phyloP scores from a whole-genome alignment of 1,140 invertebrate species.

The Drosophila eugracilis region DNA sequence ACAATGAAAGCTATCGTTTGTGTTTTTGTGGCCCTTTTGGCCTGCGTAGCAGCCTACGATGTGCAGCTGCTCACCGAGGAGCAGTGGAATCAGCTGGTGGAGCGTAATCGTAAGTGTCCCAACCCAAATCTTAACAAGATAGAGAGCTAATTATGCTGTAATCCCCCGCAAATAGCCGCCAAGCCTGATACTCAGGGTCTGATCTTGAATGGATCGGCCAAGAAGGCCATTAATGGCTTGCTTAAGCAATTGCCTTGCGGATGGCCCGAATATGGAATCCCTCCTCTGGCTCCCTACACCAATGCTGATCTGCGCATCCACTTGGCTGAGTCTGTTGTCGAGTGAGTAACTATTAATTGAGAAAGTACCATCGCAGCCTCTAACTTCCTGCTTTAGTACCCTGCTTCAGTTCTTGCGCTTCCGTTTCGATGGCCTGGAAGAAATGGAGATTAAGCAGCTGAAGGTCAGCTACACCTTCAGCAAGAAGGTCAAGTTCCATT shows the following conservation, averaged over 20 bases:
- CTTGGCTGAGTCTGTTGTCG: slow-evolving; percentile 65
- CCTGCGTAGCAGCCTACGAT: slow-evolving; percentile 68
- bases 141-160: not conserved
- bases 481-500: slow-evolving; percentile 77
- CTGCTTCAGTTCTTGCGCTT: slow-evolving; percentile 76
- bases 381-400: slow-evolving; percentile 16
- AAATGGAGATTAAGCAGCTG: slow-evolving; percentile 71
- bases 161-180: slow-evolving; percentile 27
- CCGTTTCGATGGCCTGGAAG: slow-evolving; percentile 77
- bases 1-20: slow-evolving; percentile 64
- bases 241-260: slow-evolving; percentile 73
- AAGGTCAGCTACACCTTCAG: slow-evolving; percentile 80
- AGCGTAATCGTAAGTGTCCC: slow-evolving; percentile 60
- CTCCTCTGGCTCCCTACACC: slow-evolving; percentile 79
- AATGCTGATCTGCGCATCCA: slow-evolving; percentile 74
- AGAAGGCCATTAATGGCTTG: slow-evolving; percentile 68
- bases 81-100: slow-evolving; percentile 66
- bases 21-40: slow-evolving; percentile 69
- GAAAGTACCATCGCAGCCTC: not conserved
- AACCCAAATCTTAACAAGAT: not conserved
- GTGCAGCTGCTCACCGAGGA: slow-evolving; percentile 63
- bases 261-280: slow-evolving; percentile 72
- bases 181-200: slow-evolving; percentile 61
- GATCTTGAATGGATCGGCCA: slow-evolving; percentile 74
- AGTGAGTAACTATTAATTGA: slow-evolving; percentile 55